Percentiles rank a stretch among this genome's conserved stretches.
These are phyloP conservation scores for Notamacropus eugenii DNA, from an alignment of 2,797 vertebrate species.

Conservation along the genomic window DNA sequence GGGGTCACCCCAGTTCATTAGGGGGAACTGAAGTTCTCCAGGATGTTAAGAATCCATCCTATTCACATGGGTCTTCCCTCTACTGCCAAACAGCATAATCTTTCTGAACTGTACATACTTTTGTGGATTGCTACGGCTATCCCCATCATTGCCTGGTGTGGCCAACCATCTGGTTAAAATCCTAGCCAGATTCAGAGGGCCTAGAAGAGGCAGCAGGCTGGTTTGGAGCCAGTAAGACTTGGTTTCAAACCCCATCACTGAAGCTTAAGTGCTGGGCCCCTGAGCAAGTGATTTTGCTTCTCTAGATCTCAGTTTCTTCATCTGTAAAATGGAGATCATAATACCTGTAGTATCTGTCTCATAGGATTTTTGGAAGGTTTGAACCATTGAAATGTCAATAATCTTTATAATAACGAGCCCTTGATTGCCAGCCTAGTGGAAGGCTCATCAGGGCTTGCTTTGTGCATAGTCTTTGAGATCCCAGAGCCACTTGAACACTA, in stretches of 20 bases:
- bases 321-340: slow-evolving; percentile 10
- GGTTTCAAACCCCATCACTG: slow-evolving; percentile 18
- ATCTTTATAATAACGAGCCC: background rate
- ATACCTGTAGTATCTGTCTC: background rate
- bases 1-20: background rate
- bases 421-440: background rate
- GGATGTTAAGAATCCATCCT: background rate
- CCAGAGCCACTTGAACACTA: background rate
- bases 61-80: background rate
- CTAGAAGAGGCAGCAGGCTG: background rate
- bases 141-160: background rate
- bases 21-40: background rate
- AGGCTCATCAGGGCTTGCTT: background rate
- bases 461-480: background rate
- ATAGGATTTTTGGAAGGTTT: slow-evolving; percentile 20
- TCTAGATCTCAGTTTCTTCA: background rate
- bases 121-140: background rate
- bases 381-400: background rate
- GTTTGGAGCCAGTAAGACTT: slow-evolving; percentile 1
- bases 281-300: background rate
- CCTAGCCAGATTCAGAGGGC: background rate
- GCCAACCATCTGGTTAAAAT: background rate
- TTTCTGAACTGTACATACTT: background rate
- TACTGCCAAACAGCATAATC: background rate
- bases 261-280: background rate